Percentiles rank a stretch among this genome's conserved stretches.
These are phyloP conservation scores for Leptinotarsa peninsularis DNA, from an alignment of 2,888 invertebrate species.

Conservation along the genomic window DNA sequence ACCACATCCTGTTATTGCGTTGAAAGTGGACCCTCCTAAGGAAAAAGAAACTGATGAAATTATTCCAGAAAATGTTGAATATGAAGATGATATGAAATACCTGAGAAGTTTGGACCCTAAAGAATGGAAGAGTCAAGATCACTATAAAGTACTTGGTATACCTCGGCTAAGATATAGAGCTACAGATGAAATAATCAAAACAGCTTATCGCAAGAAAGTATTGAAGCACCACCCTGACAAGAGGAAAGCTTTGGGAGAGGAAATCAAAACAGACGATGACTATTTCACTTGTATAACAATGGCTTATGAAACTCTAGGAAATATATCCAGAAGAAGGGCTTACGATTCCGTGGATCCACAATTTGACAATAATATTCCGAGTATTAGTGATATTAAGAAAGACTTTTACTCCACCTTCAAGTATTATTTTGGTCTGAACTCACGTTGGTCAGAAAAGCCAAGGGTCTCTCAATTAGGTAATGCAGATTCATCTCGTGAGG, in stretches of 20 bases:
- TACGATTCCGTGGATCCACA: conserved; percentile 97
- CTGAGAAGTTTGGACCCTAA: conserved; percentile 92
- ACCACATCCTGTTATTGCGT: conserved; percentile 60
- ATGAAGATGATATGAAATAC: conserved; percentile 84
- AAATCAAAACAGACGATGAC: conserved; percentile 90
- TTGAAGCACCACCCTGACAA: conserved; percentile 98
- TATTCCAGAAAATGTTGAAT: conserved; percentile 63
- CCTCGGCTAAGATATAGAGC: conserved; percentile 85
- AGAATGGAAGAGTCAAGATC: conserved; percentile 98
- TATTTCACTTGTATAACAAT: conserved; percentile 99
- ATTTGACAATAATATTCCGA: conserved; percentile 90
- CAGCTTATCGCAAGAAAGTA: conserved; percentile 91
- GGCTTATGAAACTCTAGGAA: conserved; percentile 93
- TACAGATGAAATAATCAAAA: conserved; percentile 92
- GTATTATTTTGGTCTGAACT: conserved; percentile 81
- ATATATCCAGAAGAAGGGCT: conserved; percentile 82
- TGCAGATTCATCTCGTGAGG: conserved; percentile 80
- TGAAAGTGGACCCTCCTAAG: conserved; percentile 55
- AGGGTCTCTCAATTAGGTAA: conserved; percentile 86
- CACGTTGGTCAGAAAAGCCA: conserved; percentile 91
- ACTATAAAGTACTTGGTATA: conserved; percentile 95
- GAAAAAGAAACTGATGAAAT: conserved; percentile 60
- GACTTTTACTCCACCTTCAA: conserved; percentile 80
- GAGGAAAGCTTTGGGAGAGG: conserved; percentile 90
- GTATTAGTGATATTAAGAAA: conserved; percentile 79